These are phyloP conservation scores for Notothenia coriiceps DNA, from an alignment of 2,113 vertebrate genomes.

Conservation along the genomic window DNA sequence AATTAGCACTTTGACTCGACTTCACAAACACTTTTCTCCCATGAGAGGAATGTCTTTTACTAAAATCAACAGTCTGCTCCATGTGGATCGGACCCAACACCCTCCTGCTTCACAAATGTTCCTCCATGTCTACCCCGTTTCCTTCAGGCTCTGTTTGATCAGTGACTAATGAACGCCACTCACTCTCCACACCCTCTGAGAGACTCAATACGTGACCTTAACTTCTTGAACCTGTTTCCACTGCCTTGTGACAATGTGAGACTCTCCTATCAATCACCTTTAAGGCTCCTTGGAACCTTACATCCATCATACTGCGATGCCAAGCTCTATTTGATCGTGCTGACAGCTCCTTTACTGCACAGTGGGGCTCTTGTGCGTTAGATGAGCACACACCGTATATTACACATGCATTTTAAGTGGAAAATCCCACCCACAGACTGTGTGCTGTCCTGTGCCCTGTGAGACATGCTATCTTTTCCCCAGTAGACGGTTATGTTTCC, in stretches of 20 bases:
- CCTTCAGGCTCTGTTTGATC: constrained; percentile 76
- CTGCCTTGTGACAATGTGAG: constrained; percentile 26
- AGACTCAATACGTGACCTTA: constrained; percentile 16
- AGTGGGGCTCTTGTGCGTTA: constrained; percentile 42
- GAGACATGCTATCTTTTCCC: constrained; percentile 60
- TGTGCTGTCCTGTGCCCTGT: constrained; percentile 42
- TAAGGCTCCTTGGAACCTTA: constrained; percentile 15
- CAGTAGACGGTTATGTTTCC: constrained; percentile 65
- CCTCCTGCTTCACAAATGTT: constrained; percentile 64
- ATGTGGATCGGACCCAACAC: constrained; percentile 20
- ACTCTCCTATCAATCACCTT: constrained; percentile 44
- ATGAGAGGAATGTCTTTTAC: background rate
- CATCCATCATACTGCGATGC: constrained; percentile 33
- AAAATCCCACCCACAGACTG: constrained; percentile 67
- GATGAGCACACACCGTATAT: constrained; percentile 42
- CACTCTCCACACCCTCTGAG: constrained; percentile 65
- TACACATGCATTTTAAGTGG: constrained; percentile 55
- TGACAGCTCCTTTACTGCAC: constrained; percentile 51
- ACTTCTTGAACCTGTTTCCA: constrained; percentile 22
- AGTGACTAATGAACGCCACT: constrained; percentile 80
- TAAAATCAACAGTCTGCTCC: constrained; percentile 24
- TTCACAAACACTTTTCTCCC: constrained; percentile 1
- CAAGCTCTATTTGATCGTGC: constrained; percentile 27
- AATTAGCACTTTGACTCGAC: background rate
- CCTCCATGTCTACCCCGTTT: constrained; percentile 64